These are phyloP conservation scores for Petroica traversi DNA, from an alignment of 2,113 vertebrate species.

Conservation along the genomic window DNA sequence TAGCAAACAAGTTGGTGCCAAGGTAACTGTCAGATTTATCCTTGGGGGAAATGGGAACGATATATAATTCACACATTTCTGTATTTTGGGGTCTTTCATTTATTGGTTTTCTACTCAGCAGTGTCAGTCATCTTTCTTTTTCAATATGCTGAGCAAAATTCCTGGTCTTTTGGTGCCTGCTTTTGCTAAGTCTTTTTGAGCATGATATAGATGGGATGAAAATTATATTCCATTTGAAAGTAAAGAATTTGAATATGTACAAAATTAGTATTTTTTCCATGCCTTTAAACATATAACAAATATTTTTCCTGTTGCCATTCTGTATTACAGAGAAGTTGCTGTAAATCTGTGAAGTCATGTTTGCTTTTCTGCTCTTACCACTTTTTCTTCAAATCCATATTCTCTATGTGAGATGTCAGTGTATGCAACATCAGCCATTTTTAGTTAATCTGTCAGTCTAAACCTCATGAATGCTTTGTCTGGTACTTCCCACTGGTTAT, in stretches of 20 bases:
- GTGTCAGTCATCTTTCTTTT: background rate
- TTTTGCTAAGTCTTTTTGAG: background rate
- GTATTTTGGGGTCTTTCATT: background rate
- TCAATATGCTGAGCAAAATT: background rate
- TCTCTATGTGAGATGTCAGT: background rate
- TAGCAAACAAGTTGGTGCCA: background rate
- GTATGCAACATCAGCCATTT: background rate
- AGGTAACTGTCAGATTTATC: background rate
- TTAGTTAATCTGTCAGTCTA: background rate
- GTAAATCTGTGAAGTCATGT: background rate
- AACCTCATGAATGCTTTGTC: background rate
- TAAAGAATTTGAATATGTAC: background rate
- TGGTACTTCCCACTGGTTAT: background rate
- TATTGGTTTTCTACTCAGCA: background rate
- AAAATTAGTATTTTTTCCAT: background rate
- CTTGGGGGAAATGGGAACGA: background rate
- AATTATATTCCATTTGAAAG: background rate
- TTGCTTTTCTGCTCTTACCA: background rate
- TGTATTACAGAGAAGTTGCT: background rate
- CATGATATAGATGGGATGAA: background rate
- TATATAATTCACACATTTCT: background rate
- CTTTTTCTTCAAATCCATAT: background rate
- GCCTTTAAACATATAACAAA: background rate
- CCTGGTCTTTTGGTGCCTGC: background rate
- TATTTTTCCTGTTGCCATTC: background rate